Evolutionary conservation across 1,140 invertebrate species (phyloP).

Genomic region (Drosophila nikananu): DNA sequence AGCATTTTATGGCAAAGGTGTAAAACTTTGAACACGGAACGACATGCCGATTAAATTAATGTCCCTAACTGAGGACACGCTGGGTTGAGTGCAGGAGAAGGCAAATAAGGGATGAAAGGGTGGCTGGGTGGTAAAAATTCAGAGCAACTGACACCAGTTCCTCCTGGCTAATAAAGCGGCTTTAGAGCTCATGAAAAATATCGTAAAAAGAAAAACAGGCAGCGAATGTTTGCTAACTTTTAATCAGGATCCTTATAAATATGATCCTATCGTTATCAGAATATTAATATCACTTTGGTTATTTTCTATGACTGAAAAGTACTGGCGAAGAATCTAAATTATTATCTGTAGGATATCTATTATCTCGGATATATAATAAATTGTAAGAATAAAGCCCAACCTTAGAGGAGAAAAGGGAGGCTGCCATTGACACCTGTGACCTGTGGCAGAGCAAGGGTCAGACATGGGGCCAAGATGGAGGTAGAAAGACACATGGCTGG

Average conservation of each 20-base stretch:
- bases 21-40: constrained; percentile 62
- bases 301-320: background rate
- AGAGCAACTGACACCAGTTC: constrained; percentile 29
- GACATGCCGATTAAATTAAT: constrained; percentile 64
- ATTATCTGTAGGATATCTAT: background rate
- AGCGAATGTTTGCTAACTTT: background rate
- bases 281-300: background rate
- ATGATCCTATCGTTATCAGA: background rate
- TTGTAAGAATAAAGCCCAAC: too few relatives aligned
- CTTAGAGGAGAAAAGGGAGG: too few relatives aligned
- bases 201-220: constrained; percentile 20
- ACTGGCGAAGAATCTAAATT: background rate
- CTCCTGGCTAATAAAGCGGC: constrained; percentile 39
- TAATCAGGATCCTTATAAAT: background rate
- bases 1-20: constrained; percentile 55
- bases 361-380: background rate
- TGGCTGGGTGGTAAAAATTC: background rate
- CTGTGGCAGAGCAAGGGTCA: background rate
- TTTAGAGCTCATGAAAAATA: constrained; percentile 33
- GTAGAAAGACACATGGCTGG: background rate
- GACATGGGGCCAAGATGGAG: background rate
- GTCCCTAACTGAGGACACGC: constrained; percentile 22
- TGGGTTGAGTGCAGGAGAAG: background rate
- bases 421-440: background rate
- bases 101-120: too few relatives aligned